Evolutionary conservation across 2,113 vertebrate genomes (phyloP).

Genomic region (Xiphias gladius): DNA sequence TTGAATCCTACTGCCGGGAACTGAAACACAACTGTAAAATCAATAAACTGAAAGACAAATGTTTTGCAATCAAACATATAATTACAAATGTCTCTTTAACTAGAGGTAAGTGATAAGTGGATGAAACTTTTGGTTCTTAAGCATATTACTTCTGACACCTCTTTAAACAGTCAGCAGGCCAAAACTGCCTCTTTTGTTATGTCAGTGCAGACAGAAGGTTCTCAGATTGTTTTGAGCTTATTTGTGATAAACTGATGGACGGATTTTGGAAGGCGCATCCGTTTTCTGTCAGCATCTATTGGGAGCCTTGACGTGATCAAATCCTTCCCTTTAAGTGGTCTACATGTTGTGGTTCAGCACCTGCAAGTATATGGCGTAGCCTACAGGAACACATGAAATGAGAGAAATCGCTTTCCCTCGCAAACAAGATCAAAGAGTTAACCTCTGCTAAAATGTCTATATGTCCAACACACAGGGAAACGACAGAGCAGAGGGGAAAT

Average conservation of each 20-base stretch:
- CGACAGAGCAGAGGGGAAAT: not conserved
- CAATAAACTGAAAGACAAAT: not conserved
- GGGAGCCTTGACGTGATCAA: conserved; percentile 27
- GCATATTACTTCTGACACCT: too few relatives aligned
- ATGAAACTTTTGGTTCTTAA: not conserved
- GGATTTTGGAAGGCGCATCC: not conserved
- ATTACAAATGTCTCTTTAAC: not conserved
- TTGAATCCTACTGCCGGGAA: not conserved
- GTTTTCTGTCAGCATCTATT: conserved; percentile 10
- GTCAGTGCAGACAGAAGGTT: not conserved
- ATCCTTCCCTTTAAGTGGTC: too few relatives aligned
- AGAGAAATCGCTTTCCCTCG: too few relatives aligned
- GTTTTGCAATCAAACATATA: not conserved
- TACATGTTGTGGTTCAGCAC: too few relatives aligned
- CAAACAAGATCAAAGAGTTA: too few relatives aligned
- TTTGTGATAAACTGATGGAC: too few relatives aligned
- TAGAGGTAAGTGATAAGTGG: not conserved
- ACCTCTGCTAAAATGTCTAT: too few relatives aligned
- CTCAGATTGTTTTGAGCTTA: too few relatives aligned
- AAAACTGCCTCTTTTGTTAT: not conserved
- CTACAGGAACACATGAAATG: too few relatives aligned
- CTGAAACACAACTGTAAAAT: not conserved
- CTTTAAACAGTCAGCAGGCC: too few relatives aligned
- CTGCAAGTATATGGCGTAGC: too few relatives aligned
- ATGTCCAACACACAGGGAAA: not conserved